Evolutionary conservation across 1,140 invertebrate genomes (phyloP).

Genomic region (Halyomorpha halys): DNA sequence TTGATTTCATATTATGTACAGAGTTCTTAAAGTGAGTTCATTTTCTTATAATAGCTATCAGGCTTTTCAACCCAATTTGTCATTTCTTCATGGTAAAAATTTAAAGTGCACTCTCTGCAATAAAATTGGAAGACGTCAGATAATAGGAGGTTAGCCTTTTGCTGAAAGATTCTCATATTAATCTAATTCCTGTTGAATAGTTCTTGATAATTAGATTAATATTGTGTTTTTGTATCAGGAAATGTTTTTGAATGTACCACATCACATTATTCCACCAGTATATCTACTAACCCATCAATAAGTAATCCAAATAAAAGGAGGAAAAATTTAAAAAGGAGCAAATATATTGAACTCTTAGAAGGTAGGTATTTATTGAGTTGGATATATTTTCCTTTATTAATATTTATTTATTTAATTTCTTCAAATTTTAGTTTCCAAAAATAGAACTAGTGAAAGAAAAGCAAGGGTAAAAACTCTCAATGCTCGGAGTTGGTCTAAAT

Average conservation of each 20-base stretch:
- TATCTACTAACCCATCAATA: background rate
- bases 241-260: too few relatives aligned
- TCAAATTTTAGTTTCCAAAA: slow-evolving; percentile 1
- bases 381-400: background rate
- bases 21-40: background rate
- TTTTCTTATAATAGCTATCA: background rate
- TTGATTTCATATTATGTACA: slow-evolving; percentile 2
- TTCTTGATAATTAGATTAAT: too few relatives aligned
- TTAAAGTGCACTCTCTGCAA: background rate
- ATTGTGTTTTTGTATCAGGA: too few relatives aligned
- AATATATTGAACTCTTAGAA: slow-evolving; percentile 3
- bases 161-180: background rate
- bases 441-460: background rate
- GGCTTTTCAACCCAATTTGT: background rate
- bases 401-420: background rate
- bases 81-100: background rate
- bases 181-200: too few relatives aligned
- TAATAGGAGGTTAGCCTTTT: background rate
- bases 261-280: too few relatives aligned
- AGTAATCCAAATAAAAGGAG: background rate
- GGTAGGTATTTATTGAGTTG: background rate
- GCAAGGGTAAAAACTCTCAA: background rate
- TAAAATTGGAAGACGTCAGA: background rate
- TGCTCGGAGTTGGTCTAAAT: background rate
- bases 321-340: background rate